These are phyloP conservation scores for Seladonia tumulorum DNA, from an alignment of 2,888 invertebrate genomes.

Conservation along the genomic window DNA sequence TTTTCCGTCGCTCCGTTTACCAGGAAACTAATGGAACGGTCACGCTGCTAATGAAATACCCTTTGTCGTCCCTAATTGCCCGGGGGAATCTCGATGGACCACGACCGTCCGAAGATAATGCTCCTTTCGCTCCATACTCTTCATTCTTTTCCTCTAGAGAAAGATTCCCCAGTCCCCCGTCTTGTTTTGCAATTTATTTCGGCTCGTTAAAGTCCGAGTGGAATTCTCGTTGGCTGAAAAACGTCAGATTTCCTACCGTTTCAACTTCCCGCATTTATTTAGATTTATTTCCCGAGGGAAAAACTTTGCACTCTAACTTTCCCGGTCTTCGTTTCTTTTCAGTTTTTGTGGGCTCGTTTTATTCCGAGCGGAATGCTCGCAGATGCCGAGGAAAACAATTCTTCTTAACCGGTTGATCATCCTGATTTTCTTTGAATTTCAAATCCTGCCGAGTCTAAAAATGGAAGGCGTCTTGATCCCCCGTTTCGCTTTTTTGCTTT, in stretches of 20 bases:
- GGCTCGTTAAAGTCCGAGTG: neutral
- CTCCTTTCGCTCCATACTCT: neutral
- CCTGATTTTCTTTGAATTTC: too few species aligned
- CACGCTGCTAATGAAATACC: conserved; percentile 53
- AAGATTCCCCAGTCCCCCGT: neutral
- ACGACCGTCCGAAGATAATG: neutral
- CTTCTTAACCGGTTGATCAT: too few species aligned
- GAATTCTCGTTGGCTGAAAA: neutral
- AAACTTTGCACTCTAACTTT: neutral
- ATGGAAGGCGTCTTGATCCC: neutral
- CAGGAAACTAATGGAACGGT: conserved; percentile 52
- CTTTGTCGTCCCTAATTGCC: conserved; percentile 33
- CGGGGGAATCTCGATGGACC: conserved; percentile 20
- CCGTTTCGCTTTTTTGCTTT: neutral
- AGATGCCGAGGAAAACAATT: neutral
- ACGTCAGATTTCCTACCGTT: neutral
- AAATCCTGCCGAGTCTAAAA: neutral
- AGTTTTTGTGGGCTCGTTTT: neutral
- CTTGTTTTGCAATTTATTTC: neutral
- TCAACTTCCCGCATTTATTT: neutral
- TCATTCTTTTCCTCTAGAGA: neutral
- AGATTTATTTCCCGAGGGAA: neutral
- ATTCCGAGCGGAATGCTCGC: neutral
- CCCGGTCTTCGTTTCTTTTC: neutral
- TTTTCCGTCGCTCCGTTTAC: conserved; percentile 56